Conservation (phyloP, 2,113 vertebrate genomes). For the Aegotheles bennettii region DNA sequence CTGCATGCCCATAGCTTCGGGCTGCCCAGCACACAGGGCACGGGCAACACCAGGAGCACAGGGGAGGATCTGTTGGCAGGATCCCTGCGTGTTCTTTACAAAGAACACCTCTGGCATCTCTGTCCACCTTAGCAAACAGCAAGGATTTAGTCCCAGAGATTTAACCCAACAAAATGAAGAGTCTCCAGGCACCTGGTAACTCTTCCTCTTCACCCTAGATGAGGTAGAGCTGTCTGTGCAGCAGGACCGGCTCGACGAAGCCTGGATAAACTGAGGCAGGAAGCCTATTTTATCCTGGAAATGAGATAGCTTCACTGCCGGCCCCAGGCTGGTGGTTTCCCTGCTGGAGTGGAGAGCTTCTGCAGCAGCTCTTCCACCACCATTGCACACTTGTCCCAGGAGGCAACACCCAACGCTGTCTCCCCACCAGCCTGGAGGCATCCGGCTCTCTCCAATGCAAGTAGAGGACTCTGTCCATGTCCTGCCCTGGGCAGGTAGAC, state of each 20-base stretch:
- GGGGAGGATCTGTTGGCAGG: neutral
- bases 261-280: neutral
- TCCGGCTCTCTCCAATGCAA: neutral
- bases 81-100: neutral
- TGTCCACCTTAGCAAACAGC: neutral
- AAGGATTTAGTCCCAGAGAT: neutral
- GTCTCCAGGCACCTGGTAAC: neutral
- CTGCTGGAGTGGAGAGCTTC: fast-evolving
- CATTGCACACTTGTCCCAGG: neutral
- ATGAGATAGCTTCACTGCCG: neutral
- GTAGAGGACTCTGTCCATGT: neutral
- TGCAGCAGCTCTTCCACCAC: neutral
- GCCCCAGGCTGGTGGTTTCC: neutral
- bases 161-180: neutral
- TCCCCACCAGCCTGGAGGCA: fast-evolving
- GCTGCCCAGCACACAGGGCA: neutral
- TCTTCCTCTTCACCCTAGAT: neutral
- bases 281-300: neutral
- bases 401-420: neutral
- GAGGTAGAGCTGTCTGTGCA: neutral
- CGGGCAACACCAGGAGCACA: neutral
- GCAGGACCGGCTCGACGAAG: neutral
- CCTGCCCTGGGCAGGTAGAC: neutral
- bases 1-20: neutral
- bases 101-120: neutral